Evolutionary conservation across 2,797 vertebrate genomes (phyloP), one percentile per base, ranked within the genome.

Genomic region (Ctenopoma kingsleyae): DNA sequence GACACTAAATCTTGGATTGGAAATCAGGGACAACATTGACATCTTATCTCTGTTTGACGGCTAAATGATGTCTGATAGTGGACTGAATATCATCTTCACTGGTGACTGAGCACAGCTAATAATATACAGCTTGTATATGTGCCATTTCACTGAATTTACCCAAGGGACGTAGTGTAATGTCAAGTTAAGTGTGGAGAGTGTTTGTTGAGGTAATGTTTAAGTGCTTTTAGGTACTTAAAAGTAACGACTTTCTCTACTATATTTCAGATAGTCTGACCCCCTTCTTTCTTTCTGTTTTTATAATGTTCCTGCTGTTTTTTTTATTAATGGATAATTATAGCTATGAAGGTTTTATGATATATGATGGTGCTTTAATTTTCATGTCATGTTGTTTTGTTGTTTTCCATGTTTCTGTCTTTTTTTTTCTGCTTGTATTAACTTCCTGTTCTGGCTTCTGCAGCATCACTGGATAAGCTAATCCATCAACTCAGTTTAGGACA

Each of bases 401-500:
- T 67, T 17, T n/a, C 32, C 9, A 8, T 38, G 19, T 61, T 38
- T 51, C 20, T 4, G 2, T 36, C 17, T n/a, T 30, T n/a, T 63
- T 8, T 63, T 6, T 5, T 8, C 38, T 0, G 11, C n/a, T 53
- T 58, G 59, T 64, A 59, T 63, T 67, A 50, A 70, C 64, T 44
- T 77, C 51, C 38, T 57, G 56, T 59, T 71, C 51, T 32, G 60
- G 51, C 0, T 72, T 36, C 56, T 55, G 67, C 52, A 64, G 76
- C 63, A 70, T 62, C 70, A 51, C 61, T 25, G 52, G 54, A 67
- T 61, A 5, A 51, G 32, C 73, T 83, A 80, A 84, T 78, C 83
- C 76, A 73, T 53, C 57, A 74, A 36, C 84, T 84, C 83, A 83
- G 61, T 84, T 79, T 30, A 68, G 66, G 46, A 12, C 69, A 40